Evolutionary conservation across 2,888 invertebrate species (phyloP).

Genomic region (Pterostichus madidus): DNA sequence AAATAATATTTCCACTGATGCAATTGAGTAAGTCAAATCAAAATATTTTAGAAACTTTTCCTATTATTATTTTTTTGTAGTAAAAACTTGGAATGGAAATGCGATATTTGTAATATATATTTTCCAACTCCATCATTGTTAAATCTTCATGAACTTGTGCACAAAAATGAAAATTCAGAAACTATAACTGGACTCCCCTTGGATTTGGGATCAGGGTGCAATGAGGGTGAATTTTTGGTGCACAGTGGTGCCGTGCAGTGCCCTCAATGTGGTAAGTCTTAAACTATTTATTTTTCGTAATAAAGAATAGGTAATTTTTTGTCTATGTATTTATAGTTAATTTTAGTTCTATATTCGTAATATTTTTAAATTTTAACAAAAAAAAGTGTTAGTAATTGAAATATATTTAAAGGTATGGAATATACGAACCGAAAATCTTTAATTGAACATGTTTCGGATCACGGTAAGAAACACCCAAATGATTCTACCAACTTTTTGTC

Average conservation of each 20-base stretch:
- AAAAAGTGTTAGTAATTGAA: too few species aligned
- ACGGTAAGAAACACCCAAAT: constrained; percentile 44
- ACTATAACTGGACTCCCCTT: constrained; percentile 68
- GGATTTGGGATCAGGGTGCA: constrained; percentile 62
- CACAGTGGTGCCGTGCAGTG: constrained; percentile 70
- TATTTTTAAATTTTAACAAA: too few species aligned
- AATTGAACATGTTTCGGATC: constrained; percentile 55
- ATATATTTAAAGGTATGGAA: constrained; percentile 70
- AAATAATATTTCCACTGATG: constrained; percentile 53
- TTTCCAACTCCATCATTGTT: constrained; percentile 77
- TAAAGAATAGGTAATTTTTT: too few species aligned
- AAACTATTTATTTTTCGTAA: not conserved
- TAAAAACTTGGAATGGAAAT: constrained; percentile 74
- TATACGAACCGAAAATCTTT: constrained; percentile 69
- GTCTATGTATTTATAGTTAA: too few species aligned
- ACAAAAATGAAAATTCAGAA: constrained; percentile 75
- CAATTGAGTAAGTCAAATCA: constrained; percentile 55
- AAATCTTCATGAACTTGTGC: constrained; percentile 79
- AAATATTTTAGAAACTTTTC: not conserved
- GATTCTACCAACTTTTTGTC: not conserved
- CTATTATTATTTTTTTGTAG: constrained; percentile 23
- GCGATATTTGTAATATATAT: constrained; percentile 74
- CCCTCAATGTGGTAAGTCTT: constrained; percentile 72
- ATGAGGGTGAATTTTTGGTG: constrained; percentile 62
- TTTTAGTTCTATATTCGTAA: too few species aligned